Conservation (phyloP, 1,140 invertebrate species). For the Leptinotarsa defecta region DNA sequence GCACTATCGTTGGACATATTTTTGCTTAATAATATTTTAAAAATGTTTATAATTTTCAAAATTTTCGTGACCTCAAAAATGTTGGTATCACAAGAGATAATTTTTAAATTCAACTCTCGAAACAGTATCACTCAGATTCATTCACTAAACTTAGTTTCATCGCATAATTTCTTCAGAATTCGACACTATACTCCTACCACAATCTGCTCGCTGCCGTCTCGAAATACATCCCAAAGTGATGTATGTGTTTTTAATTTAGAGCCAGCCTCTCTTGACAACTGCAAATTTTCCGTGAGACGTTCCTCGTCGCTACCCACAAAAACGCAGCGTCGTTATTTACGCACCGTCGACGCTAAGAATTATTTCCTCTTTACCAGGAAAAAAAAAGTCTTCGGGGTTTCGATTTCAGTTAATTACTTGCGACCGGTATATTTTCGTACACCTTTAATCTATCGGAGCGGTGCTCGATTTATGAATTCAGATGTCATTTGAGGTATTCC, state of each 20-base stretch:
- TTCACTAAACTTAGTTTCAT: too few species aligned
- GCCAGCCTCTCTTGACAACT: constrained; percentile 34
- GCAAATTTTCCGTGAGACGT: constrained; percentile 44
- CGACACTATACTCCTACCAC: too few species aligned
- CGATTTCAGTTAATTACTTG: constrained; percentile 38
- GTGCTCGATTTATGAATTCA: constrained; percentile 14
- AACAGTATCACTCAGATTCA: too few species aligned
- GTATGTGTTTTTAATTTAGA: constrained; percentile 44
- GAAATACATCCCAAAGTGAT: constrained; percentile 12
- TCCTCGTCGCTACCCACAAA: constrained; percentile 24
- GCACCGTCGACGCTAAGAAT: constrained; percentile 39
- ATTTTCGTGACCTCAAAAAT: too few species aligned
- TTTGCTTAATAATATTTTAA: too few species aligned
- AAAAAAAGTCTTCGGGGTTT: constrained; percentile 26
- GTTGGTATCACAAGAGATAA: too few species aligned
- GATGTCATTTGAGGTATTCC: constrained; percentile 8
- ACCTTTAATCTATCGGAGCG: constrained; percentile 30
- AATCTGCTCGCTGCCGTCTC: not conserved
- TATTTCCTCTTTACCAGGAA: constrained; percentile 39
- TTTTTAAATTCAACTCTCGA: too few species aligned
- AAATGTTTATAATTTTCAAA: too few species aligned
- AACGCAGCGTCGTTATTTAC: constrained; percentile 4
- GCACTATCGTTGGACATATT: too few species aligned
- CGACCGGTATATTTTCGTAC: constrained; percentile 38
- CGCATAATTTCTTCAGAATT: too few species aligned